phyloP scores from a whole-genome alignment of 2,113 vertebrate genomes.

The Hemicordylus capensis region DNA sequence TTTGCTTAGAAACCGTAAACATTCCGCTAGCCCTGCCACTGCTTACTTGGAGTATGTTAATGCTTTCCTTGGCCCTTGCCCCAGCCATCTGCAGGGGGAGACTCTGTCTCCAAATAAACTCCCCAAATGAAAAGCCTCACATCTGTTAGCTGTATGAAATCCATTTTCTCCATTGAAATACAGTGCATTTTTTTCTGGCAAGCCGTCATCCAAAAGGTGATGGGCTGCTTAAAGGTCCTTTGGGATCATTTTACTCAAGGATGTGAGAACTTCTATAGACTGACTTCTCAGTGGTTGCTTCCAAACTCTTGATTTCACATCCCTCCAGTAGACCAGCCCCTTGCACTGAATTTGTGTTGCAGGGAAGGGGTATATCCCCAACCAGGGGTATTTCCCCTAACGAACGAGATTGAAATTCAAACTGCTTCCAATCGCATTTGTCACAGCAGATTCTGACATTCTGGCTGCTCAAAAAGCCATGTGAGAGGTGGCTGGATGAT shows the following conservation, averaged over 20 bases:
- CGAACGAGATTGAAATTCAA: not conserved
- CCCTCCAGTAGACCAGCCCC: not conserved
- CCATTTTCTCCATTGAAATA: not conserved
- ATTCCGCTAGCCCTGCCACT: slow-evolving; percentile 12
- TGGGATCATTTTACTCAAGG: slow-evolving; percentile 33
- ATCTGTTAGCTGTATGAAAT: slow-evolving; percentile 43
- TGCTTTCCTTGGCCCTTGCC: slow-evolving; percentile 41
- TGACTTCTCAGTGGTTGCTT: not conserved
- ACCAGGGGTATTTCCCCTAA: not conserved
- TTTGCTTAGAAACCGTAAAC: slow-evolving; percentile 35
- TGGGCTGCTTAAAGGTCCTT: slow-evolving; percentile 39
- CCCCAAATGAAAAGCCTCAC: slow-evolving; percentile 51
- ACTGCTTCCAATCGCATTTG: not conserved
- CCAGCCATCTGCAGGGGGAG: slow-evolving; percentile 41
- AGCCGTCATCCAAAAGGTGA: slow-evolving; percentile 28
- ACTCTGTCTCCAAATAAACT: slow-evolving; percentile 54
- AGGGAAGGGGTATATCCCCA: not conserved
- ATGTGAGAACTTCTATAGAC: not conserved
- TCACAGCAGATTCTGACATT: not conserved
- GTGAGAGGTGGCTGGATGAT: too few relatives aligned
- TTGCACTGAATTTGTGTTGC: not conserved
- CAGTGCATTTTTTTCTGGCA: slow-evolving; percentile 1
- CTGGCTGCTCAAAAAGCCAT: not conserved
- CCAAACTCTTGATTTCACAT: not conserved
- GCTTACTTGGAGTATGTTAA: slow-evolving; percentile 24